Evolutionary conservation across 2,888 invertebrate genomes (phyloP).

Genomic region (Arrhopalites spinosus): DNA sequence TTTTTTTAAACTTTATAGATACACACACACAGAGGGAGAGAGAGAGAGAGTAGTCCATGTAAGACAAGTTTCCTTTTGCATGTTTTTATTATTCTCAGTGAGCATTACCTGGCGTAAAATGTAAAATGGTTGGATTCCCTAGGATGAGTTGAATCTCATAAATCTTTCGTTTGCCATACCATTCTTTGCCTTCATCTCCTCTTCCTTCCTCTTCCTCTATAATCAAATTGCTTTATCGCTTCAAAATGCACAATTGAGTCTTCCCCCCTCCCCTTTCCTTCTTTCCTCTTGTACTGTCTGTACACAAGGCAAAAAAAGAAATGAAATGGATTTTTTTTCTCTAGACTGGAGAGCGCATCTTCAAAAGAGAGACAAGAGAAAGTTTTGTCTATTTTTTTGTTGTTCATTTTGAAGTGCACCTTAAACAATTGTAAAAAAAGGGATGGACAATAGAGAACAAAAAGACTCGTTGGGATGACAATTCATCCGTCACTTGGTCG

Average conservation of each 20-base stretch:
- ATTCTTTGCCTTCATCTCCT: background rate
- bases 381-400: background rate
- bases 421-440: background rate
- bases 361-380: background rate
- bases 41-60: too few species aligned
- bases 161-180: too few species aligned
- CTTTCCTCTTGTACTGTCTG: background rate
- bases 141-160: too few species aligned
- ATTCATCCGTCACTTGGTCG: conserved; percentile 2
- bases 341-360: too few species aligned
- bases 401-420: background rate
- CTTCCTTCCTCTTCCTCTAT: background rate
- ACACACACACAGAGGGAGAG: too few species aligned
- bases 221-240: background rate
- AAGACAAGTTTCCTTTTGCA: too few species aligned
- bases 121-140: too few species aligned
- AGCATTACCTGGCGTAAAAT: too few species aligned
- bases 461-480: conserved; percentile 10
- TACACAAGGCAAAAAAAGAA: background rate
- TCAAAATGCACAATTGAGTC: too few species aligned
- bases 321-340: too few species aligned
- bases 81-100: too few species aligned
- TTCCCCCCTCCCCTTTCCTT: background rate
- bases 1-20: too few species aligned
- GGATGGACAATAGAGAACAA: conserved; percentile 7